A percentile compares a stretch with the other conserved stretches of the same genome.
These are phyloP conservation scores for Piaya cayana DNA, from an alignment of 2,113 vertebrate genomes.

Conservation along the genomic window DNA sequence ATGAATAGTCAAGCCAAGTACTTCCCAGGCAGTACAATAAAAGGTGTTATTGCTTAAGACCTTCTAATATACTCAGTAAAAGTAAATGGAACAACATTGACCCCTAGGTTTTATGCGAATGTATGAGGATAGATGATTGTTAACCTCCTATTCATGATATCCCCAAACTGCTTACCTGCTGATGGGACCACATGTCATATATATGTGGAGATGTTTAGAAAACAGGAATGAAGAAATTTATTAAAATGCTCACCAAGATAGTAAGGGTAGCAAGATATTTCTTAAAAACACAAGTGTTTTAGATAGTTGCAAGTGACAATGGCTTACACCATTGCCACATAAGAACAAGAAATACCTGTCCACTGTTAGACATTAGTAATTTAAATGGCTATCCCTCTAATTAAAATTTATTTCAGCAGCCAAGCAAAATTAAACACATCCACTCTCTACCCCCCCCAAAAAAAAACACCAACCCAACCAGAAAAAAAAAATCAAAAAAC, in stretches of 20 bases:
- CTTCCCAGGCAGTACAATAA: not conserved
- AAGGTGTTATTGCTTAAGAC: not conserved
- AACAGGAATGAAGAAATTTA: not conserved
- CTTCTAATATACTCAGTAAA: not conserved
- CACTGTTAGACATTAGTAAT: not conserved
- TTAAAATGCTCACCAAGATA: not conserved
- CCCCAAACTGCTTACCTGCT: not conserved
- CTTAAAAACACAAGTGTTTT: not conserved
- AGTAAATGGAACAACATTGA: not conserved
- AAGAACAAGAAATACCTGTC: not conserved
- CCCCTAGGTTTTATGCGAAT: not conserved
- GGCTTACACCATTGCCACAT: not conserved
- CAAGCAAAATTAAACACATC: not conserved
- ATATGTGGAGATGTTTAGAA: not conserved
- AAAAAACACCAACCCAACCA: too few relatives aligned
- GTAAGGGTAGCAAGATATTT: not conserved
- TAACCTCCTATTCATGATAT: not conserved
- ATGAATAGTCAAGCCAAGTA: not conserved
- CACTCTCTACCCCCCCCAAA: fast-evolving
- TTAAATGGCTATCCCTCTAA: not conserved
- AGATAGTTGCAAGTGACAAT: not conserved
- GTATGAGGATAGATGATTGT: not conserved
- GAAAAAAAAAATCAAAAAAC: not conserved
- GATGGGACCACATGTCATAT: not conserved
- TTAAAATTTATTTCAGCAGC: not conserved